Conservation (phyloP, 2,113 vertebrate species). For the Rhegmatorhina hoffmannsi region DNA sequence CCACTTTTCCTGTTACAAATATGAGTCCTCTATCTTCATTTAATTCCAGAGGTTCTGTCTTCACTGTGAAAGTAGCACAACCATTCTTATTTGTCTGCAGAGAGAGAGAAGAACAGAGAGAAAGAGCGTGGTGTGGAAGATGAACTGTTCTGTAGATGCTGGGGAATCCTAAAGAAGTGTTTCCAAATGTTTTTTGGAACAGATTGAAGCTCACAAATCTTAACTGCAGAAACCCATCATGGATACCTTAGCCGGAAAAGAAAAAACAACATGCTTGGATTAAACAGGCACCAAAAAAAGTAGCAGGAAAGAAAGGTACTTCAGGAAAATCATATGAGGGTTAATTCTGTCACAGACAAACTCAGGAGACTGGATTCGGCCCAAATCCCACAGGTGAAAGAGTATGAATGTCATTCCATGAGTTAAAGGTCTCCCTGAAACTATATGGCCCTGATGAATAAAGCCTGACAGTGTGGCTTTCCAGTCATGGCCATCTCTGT, state of each 20-base stretch:
- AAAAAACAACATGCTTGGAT: neutral
- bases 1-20: neutral
- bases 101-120: neutral
- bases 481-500: neutral
- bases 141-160: neutral
- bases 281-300: neutral
- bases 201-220: neutral
- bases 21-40: rapidly evolving
- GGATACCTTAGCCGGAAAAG: neutral
- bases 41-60: slow-evolving; percentile 38
- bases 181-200: neutral
- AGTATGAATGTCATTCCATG: neutral
- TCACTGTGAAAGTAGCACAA: slow-evolving; percentile 35
- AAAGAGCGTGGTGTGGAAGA: neutral
- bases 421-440: neutral
- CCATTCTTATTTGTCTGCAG: slow-evolving; percentile 59
- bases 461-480: neutral
- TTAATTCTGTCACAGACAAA: neutral
- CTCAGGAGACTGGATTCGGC: neutral
- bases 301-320: neutral
- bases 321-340: neutral
- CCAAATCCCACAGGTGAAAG: neutral
- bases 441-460: neutral
- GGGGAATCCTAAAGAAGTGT: neutral
- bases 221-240: neutral